Evolutionary conservation across 2,113 vertebrate genomes (phyloP).

Genomic region (Pimephales promelas): DNA sequence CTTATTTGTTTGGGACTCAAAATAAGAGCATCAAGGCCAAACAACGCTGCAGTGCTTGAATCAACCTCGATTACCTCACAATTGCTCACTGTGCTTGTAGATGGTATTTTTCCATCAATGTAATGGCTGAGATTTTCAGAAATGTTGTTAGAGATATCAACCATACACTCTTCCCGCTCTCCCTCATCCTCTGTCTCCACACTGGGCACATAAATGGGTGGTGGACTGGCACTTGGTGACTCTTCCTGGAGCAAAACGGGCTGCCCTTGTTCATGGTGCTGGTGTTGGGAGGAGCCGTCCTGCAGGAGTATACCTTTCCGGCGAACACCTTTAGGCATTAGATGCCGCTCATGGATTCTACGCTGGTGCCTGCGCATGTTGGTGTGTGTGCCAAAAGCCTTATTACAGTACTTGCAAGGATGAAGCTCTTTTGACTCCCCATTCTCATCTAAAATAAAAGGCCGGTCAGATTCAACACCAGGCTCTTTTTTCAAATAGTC

Average conservation of each 20-base stretch:
- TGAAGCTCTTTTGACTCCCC: conserved; percentile 90
- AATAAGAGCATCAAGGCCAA: conserved; percentile 89
- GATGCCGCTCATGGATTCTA: conserved; percentile 92
- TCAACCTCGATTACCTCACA: conserved; percentile 97
- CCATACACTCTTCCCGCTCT: conserved; percentile 87
- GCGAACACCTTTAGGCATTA: conserved; percentile 92
- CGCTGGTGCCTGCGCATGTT: conserved; percentile 97
- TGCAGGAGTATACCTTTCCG: conserved; percentile 89
- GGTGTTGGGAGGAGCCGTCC: conserved; percentile 71
- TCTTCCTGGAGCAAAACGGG: conserved; percentile 67
- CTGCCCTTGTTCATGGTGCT: conserved; percentile 48
- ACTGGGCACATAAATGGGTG: conserved; percentile 82
- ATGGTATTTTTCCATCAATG: conserved; percentile 95
- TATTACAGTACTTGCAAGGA: conserved; percentile 95
- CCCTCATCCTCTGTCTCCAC: conserved; percentile 93
- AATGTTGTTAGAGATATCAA: conserved; percentile 97
- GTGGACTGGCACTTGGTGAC: conserved; percentile 72
- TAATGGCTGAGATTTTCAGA: conserved; percentile 96
- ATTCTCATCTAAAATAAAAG: conserved; percentile 80
- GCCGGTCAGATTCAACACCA: conserved; percentile 61
- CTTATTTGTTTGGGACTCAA: conserved; percentile 84
- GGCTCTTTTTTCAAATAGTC: conserved; percentile 67
- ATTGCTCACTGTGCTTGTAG: conserved; percentile 83
- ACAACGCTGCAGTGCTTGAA: conserved; percentile 83
- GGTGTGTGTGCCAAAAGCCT: conserved; percentile 96